Percentiles rank a stretch among this genome's conserved stretches.
Conservation (phyloP, 2,888 invertebrate species). For the Marronus borbonicus region DNA sequence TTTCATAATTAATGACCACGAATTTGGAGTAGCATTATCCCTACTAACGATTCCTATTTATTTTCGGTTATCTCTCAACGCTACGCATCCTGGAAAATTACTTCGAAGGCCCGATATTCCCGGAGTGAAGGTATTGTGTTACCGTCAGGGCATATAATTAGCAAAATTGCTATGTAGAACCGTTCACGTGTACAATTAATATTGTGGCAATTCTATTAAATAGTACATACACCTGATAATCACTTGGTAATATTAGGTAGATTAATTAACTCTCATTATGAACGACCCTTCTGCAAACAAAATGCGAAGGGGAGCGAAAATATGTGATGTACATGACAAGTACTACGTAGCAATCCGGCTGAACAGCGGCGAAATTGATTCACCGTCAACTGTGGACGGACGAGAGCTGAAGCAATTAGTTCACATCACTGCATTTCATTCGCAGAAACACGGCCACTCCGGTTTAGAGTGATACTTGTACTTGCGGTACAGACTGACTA, state of each 20-base stretch:
- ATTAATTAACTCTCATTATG: conserved; percentile 47
- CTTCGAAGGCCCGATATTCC: background rate
- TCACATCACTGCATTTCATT: conserved; percentile 26
- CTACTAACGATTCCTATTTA: background rate
- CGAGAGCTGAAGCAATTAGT: conserved; percentile 28
- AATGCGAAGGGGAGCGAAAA: conserved; percentile 17
- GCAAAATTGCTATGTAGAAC: conserved; percentile 54
- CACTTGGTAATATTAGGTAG: conserved; percentile 45
- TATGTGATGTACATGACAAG: background rate
- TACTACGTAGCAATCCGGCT: background rate
- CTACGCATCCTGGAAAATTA: background rate
- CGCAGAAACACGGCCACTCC: conserved; percentile 17
- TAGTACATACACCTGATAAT: conserved; percentile 39
- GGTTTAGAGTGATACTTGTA: conserved; percentile 18
- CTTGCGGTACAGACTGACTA: background rate
- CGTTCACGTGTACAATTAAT: conserved; percentile 45
- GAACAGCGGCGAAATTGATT: conserved; percentile 25
- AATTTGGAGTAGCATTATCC: no score
- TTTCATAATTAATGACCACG: no score
- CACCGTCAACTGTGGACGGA: conserved; percentile 16
- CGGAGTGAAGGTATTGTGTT: conserved; percentile 25
- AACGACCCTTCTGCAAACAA: conserved; percentile 31
- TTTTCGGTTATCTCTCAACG: background rate
- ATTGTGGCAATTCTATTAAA: conserved; percentile 49
- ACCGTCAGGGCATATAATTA: conserved; percentile 49